Conservation (phyloP, 2,888 invertebrate genomes). For the Myopa tessellatipennis region DNA sequence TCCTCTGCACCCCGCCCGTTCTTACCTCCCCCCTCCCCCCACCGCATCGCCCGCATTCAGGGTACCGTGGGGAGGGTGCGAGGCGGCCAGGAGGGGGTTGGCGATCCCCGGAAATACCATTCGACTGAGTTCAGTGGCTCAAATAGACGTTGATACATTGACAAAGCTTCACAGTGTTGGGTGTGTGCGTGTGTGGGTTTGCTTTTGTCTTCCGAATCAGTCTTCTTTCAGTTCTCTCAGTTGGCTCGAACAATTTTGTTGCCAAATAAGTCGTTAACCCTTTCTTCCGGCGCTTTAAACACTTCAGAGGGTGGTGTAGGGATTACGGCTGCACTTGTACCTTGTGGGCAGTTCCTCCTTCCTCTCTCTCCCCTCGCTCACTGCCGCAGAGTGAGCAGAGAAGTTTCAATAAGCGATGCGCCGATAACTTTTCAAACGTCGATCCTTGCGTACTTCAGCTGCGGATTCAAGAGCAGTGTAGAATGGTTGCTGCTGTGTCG, state of each 20-base stretch:
- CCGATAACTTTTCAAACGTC: background rate
- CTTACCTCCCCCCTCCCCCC: too few species aligned
- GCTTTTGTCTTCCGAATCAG: too few species aligned
- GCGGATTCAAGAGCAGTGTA: background rate
- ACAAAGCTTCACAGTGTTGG: background rate
- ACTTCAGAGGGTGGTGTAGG: too few species aligned
- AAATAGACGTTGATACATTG: slow-evolving; percentile 29
- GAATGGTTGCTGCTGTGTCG: background rate
- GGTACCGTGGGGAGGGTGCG: slow-evolving; percentile 36
- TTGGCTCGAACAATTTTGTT: background rate
- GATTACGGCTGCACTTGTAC: too few species aligned
- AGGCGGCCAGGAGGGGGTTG: background rate
- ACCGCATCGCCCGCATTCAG: slow-evolving; percentile 51
- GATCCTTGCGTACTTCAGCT: background rate
- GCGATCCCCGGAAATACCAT: slow-evolving; percentile 6
- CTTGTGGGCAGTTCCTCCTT: too few species aligned
- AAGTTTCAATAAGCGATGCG: background rate
- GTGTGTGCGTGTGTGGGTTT: background rate
- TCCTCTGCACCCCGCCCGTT: too few species aligned
- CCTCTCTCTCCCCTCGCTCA: too few species aligned
- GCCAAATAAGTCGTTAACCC: slow-evolving; percentile 38
- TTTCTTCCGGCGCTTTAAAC: background rate
- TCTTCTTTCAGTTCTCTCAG: background rate
- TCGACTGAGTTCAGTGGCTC: background rate
- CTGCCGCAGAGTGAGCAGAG: too few species aligned